phyloP scores from a whole-genome alignment of 1,140 invertebrate genomes.

The Apis mellifera region DNA sequence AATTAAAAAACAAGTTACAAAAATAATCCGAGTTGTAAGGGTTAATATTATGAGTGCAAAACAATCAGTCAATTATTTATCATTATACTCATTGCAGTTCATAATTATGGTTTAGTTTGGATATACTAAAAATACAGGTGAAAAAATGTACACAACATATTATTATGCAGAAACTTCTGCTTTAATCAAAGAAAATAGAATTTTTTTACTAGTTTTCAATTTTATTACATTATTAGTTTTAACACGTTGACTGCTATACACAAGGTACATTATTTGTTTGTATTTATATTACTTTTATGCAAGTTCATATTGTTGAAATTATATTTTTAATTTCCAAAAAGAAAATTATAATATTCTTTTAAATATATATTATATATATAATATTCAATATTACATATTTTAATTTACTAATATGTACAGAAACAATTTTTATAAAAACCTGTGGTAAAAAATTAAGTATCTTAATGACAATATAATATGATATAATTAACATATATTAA shows the following conservation, averaged over 20 bases:
- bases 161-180: slow-evolving; percentile 4
- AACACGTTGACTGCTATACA: slow-evolving; percentile 39
- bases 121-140: slow-evolving; percentile 26
- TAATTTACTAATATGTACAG: background rate
- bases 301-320: background rate
- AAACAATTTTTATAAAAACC: background rate
- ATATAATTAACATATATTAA: background rate
- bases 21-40: slow-evolving; percentile 19
- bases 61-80: slow-evolving; percentile 13
- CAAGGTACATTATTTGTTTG: background rate
- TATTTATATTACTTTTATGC: background rate
- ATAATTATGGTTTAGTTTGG: background rate
- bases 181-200: slow-evolving; percentile 32
- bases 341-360: slow-evolving; percentile 1
- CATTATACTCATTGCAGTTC: slow-evolving; percentile 11
- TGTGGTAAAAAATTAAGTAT: background rate
- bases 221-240: slow-evolving; percentile 28
- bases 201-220: background rate
- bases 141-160: slow-evolving; percentile 24
- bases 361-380: background rate
- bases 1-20: background rate
- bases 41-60: slow-evolving; percentile 30
- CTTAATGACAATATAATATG: background rate
- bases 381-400: background rate
- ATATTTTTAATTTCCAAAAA: background rate